Evolutionary conservation across 1,140 invertebrate species (phyloP).

Genomic region (Drosophila nikananu): DNA sequence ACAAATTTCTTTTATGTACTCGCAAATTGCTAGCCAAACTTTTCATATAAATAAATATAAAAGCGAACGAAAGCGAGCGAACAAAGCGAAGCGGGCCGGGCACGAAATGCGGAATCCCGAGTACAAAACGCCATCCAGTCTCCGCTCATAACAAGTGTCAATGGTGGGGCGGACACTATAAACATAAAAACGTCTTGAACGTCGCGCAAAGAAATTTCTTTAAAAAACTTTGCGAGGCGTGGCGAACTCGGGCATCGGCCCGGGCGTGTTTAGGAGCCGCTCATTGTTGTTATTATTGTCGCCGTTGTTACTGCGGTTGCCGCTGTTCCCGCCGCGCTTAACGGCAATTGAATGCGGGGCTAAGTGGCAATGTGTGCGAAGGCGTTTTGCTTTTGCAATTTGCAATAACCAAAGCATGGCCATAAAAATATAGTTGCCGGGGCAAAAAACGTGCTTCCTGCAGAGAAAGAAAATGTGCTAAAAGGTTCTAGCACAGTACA

Average conservation of each 20-base stretch:
- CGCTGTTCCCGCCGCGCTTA: slow-evolving; percentile 49
- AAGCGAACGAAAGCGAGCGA: slow-evolving; percentile 60
- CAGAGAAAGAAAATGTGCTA: background rate
- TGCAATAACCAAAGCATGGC: slow-evolving; percentile 79
- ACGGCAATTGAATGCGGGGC: slow-evolving; percentile 76
- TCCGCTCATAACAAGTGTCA: slow-evolving; percentile 71
- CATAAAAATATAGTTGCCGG: slow-evolving; percentile 80
- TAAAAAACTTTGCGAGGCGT: slow-evolving; percentile 74
- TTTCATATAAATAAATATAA: slow-evolving; percentile 84
- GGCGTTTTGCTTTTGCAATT: slow-evolving; percentile 81
- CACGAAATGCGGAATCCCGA: slow-evolving; percentile 42
- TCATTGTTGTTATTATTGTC: slow-evolving; percentile 55
- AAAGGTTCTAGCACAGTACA: background rate
- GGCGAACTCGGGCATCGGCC: slow-evolving; percentile 36
- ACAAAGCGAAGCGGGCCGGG: slow-evolving; percentile 48
- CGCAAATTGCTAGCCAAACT: slow-evolving; percentile 78
- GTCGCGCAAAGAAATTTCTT: slow-evolving; percentile 54
- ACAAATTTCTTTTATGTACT: slow-evolving; percentile 83
- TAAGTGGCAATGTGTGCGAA: slow-evolving; percentile 81
- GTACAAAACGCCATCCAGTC: slow-evolving; percentile 66
- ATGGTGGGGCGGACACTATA: slow-evolving; percentile 64
- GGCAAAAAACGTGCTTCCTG: slow-evolving; percentile 19
- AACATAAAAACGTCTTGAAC: slow-evolving; percentile 71
- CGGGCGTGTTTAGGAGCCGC: slow-evolving; percentile 61
- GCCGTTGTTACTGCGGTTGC: slow-evolving; percentile 28